Percentiles rank a stretch among this genome's conserved stretches.
These are phyloP conservation scores for Nudaria mundana DNA, from an alignment of 2,888 invertebrate species.

Conservation along the genomic window DNA sequence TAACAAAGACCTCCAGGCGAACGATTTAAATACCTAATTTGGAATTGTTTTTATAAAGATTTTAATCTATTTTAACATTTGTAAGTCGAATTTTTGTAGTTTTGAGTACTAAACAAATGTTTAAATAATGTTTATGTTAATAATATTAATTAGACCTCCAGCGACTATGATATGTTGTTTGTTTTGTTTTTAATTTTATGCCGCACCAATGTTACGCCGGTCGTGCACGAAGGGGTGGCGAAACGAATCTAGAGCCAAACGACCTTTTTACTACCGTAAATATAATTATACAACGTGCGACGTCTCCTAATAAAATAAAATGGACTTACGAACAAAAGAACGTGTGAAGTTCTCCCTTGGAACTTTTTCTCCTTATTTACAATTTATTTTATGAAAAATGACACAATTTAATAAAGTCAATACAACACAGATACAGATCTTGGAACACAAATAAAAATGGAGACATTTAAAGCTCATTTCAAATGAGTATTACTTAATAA, in stretches of 20 bases:
- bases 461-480: background rate
- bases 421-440: conserved; percentile 5
- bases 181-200: conserved; percentile 55
- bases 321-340: conserved; percentile 31
- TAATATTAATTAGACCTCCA: conserved; percentile 44
- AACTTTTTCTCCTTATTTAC: too few relatives aligned
- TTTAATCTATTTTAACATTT: conserved; percentile 10
- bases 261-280: conserved; percentile 32
- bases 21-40: too few relatives aligned
- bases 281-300: conserved; percentile 27
- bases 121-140: conserved; percentile 34
- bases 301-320: conserved; percentile 42
- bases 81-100: too few relatives aligned
- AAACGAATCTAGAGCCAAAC: conserved; percentile 45
- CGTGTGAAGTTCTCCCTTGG: conserved; percentile 17
- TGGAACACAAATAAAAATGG: conserved; percentile 1
- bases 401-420: too few relatives aligned
- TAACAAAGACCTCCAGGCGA: too few relatives aligned
- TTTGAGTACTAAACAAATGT: conserved; percentile 27
- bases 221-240: conserved; percentile 54
- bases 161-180: conserved; percentile 39
- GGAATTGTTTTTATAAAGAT: too few relatives aligned
- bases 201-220: conserved; percentile 41
- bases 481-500: background rate
- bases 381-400: conserved; percentile 2